These are phyloP conservation scores for Lissonota sp. DNA, from an alignment of 2,888 invertebrate genomes.

Conservation along the genomic window DNA sequence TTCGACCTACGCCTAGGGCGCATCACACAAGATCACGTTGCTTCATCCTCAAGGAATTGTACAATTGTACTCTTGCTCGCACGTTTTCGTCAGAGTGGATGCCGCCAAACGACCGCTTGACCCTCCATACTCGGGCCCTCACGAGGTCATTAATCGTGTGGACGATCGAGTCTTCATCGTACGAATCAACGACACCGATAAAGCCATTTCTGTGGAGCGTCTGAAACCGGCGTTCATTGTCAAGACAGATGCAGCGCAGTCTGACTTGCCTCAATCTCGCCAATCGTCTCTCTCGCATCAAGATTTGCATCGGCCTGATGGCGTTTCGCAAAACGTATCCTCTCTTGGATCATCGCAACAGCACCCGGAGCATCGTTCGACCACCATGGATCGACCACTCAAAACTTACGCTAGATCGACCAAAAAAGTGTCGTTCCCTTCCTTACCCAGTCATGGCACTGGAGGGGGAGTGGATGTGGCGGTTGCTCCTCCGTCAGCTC, in stretches of 20 bases:
- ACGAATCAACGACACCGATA: conserved; percentile 8
- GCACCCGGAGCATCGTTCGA: not conserved
- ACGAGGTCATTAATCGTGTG: conserved; percentile 17
- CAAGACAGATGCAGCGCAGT: conserved; percentile 83
- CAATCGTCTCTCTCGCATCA: not conserved
- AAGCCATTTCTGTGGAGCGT: conserved; percentile 24
- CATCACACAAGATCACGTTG: conserved; percentile 43
- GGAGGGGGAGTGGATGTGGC: too few species aligned
- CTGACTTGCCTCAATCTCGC: not conserved
- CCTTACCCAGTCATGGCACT: too few species aligned
- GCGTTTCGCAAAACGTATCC: not conserved
- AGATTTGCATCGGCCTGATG: not conserved
- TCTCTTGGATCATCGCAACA: not conserved
- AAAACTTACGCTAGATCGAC: conserved; percentile 9
- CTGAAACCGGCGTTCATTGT: conserved; percentile 81
- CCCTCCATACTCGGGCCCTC: conserved; percentile 56
- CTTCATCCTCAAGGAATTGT: conserved; percentile 61
- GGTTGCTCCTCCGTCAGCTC: too few species aligned
- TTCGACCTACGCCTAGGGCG: conserved; percentile 52
- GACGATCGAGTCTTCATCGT: conserved; percentile 24
- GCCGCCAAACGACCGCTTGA: conserved; percentile 38
- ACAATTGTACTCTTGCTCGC: conserved; percentile 46
- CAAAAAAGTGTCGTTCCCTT: conserved; percentile 22
- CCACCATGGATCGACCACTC: not conserved
- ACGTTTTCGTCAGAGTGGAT: conserved; percentile 16